Conservation (phyloP, 2,113 vertebrate genomes). For the Acinonyx jubatus region DNA sequence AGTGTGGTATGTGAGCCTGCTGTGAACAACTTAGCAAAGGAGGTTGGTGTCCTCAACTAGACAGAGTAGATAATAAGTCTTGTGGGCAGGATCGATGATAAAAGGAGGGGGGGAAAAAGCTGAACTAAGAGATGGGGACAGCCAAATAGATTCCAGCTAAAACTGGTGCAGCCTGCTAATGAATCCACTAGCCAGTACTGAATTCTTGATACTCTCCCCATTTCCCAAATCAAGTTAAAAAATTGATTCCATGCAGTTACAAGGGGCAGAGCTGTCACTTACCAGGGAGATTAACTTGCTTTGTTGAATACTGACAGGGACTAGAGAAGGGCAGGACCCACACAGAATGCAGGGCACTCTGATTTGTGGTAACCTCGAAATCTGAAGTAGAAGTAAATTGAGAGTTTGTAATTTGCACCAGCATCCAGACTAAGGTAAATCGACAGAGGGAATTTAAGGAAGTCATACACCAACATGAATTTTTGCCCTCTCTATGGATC, state of each 20-base stretch:
- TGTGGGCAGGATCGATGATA: slow-evolving; percentile 35
- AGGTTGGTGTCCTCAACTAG: neutral
- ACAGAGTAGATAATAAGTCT: slow-evolving; percentile 39
- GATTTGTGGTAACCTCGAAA: neutral
- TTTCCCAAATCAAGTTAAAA: slow-evolving; percentile 71
- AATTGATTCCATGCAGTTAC: slow-evolving; percentile 74
- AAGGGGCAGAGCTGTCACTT: slow-evolving; percentile 67
- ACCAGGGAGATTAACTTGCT: slow-evolving; percentile 72
- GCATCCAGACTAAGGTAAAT: neutral
- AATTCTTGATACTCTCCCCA: slow-evolving; percentile 61
- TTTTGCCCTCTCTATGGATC: neutral
- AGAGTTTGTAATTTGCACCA: neutral
- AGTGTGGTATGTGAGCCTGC: neutral
- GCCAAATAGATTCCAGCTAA: slow-evolving; percentile 35
- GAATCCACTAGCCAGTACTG: neutral
- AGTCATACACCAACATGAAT: neutral
- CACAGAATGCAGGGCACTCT: neutral
- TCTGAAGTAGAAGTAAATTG: neutral
- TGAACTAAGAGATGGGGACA: slow-evolving; percentile 19
- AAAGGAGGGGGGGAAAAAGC: neutral
- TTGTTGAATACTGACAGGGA: slow-evolving; percentile 68
- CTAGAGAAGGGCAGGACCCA: neutral
- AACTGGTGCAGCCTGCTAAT: slow-evolving; percentile 51
- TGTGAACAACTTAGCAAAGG: neutral
- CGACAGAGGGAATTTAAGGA: neutral